Evolutionary conservation across 2,797 vertebrate species (phyloP).

Genomic region (Poeciliopsis turneri): DNA sequence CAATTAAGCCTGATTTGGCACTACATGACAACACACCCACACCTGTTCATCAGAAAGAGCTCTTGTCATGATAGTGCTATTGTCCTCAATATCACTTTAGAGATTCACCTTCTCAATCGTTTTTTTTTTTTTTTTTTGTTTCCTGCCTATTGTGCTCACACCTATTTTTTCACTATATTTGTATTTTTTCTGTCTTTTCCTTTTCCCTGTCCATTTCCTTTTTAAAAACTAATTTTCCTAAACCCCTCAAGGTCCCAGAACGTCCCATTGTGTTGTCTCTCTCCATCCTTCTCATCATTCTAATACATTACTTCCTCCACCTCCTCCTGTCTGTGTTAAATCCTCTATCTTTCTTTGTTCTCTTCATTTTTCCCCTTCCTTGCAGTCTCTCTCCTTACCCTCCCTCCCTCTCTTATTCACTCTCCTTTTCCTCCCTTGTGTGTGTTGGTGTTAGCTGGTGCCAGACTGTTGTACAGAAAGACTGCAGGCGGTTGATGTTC

Average conservation of each 20-base stretch:
- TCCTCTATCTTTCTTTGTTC: constrained; percentile 67
- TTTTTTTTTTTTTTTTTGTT: constrained; percentile 9
- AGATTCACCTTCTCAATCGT: constrained; percentile 28
- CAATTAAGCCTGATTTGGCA: constrained; percentile 10
- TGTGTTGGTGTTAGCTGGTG: constrained; percentile 80
- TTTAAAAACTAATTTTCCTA: constrained; percentile 30
- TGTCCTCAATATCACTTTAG: constrained; percentile 75
- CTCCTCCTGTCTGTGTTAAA: constrained; percentile 61
- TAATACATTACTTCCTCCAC: constrained; percentile 60
- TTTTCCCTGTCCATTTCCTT: constrained; percentile 21
- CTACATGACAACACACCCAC: constrained; percentile 30
- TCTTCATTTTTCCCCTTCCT: constrained; percentile 47
- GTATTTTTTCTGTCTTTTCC: constrained; percentile 30
- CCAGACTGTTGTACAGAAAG: constrained; percentile 77
- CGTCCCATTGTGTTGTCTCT: constrained; percentile 65
- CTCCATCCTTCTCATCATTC: constrained; percentile 64
- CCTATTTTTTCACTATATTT: constrained; percentile 45
- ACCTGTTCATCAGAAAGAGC: constrained; percentile 58
- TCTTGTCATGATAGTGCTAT: constrained; percentile 73
- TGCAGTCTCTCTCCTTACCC: constrained; percentile 59
- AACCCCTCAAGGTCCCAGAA: constrained; percentile 49
- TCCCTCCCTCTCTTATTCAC: constrained; percentile 34
- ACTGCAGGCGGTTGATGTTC: constrained; percentile 69
- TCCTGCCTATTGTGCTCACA: constrained; percentile 42
- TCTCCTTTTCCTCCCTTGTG: constrained; percentile 57